phyloP scores from a whole-genome alignment of 1,140 invertebrate genomes.

The Pectinophora gossypiella region DNA sequence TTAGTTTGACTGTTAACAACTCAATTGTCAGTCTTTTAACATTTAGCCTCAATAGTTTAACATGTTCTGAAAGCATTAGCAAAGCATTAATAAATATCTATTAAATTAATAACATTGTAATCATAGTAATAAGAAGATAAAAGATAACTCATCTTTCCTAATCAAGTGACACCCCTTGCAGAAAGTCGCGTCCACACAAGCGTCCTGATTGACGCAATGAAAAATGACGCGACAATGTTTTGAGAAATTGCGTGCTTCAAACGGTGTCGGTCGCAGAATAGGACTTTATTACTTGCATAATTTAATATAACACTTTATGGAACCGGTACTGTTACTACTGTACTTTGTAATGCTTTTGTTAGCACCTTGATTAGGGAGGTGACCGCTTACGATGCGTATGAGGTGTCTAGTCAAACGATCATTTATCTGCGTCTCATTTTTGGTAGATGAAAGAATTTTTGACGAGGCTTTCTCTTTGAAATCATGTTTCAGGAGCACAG shows the following conservation, averaged over 20 bases:
- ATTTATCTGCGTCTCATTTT: constrained; percentile 63
- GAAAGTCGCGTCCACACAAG: constrained; percentile 32
- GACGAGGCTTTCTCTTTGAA: neutral
- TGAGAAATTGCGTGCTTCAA: constrained; percentile 56
- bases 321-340: constrained; percentile 36
- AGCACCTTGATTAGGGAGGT: constrained; percentile 51
- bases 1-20: too few species aligned
- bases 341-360: constrained; percentile 40
- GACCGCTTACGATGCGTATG: constrained; percentile 22
- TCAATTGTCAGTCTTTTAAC: too few species aligned
- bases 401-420: constrained; percentile 14
- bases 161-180: neutral
- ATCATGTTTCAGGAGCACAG: too few species aligned
- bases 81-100: too few species aligned
- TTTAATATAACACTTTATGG: constrained; percentile 38
- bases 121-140: too few species aligned
- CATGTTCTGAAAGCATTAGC: too few species aligned
- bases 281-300: constrained; percentile 66
- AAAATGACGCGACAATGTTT: constrained; percentile 68
- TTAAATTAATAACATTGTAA: too few species aligned
- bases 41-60: too few species aligned
- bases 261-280: constrained; percentile 40
- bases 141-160: too few species aligned
- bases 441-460: constrained; percentile 1
- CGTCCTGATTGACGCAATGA: constrained; percentile 66